Percentiles rank a stretch among this genome's conserved stretches.
phyloP scores from a whole-genome alignment of 2,797 vertebrate genomes.

The Ataeniobius toweri region DNA sequence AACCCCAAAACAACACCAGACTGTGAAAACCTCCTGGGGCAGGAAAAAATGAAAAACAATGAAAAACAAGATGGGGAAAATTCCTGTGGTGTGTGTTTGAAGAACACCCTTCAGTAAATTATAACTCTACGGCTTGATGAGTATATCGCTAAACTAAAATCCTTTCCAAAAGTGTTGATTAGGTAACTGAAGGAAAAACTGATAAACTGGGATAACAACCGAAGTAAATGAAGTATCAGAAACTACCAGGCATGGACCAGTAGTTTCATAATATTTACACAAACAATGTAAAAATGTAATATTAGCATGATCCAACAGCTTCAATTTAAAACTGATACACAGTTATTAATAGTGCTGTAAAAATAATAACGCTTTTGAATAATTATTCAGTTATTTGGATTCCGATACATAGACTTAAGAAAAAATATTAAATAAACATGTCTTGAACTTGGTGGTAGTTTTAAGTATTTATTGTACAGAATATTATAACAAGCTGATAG shows the following conservation, averaged over 20 bases:
- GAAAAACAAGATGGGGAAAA: background rate
- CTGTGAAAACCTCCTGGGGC: constrained; percentile 13
- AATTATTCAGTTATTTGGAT: background rate
- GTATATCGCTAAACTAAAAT: background rate
- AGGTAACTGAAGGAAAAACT: background rate
- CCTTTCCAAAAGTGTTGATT: background rate
- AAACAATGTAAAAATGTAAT: background rate
- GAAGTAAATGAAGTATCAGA: background rate
- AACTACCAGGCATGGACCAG: background rate
- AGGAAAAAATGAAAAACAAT: background rate
- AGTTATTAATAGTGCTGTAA: too few relatives aligned
- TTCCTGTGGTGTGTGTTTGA: background rate
- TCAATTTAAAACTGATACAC: background rate
- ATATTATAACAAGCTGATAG: too few relatives aligned
- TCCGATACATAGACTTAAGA: background rate
- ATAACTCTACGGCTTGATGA: background rate
- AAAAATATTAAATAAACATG: too few relatives aligned
- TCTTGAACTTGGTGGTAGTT: too few relatives aligned
- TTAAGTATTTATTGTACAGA: too few relatives aligned
- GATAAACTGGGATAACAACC: background rate
- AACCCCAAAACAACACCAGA: constrained; percentile 24
- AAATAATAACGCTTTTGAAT: background rate
- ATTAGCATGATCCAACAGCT: background rate
- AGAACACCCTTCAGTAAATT: background rate
- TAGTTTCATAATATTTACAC: background rate